A percentile compares a stretch with the other conserved stretches of the same genome.
These are phyloP conservation scores for Pseudomyrmex concolor DNA, from an alignment of 1,140 invertebrate species.

Conservation along the genomic window DNA sequence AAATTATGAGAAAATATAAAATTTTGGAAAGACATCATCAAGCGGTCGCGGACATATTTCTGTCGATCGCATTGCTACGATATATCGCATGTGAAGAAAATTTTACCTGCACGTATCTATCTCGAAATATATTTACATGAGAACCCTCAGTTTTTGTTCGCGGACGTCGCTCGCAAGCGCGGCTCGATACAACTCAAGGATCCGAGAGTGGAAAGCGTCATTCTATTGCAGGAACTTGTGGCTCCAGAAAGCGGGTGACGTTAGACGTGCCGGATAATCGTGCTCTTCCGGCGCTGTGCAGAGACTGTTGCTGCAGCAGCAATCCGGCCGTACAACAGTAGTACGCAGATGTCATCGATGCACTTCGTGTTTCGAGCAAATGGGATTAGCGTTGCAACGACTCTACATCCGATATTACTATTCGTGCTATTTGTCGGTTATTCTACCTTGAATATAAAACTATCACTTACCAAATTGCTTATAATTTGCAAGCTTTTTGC, in stretches of 20 bases:
- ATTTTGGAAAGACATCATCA: neutral
- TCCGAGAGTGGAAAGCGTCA: constrained; percentile 43
- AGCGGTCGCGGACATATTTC: constrained; percentile 11
- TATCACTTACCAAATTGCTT: neutral
- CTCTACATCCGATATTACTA: constrained; percentile 63
- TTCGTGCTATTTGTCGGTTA: constrained; percentile 64
- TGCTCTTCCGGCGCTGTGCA: constrained; percentile 65
- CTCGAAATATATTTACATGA: constrained; percentile 30
- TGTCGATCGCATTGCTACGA: constrained; percentile 16
- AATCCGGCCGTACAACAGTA: constrained; percentile 59
- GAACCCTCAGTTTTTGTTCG: constrained; percentile 25
- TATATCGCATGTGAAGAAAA: neutral
- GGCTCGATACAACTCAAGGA: constrained; percentile 33
- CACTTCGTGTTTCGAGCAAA: constrained; percentile 70
- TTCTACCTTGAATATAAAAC: constrained; percentile 34
- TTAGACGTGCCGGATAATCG: constrained; percentile 70
- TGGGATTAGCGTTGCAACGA: constrained; percentile 67
- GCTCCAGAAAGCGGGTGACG: constrained; percentile 66
- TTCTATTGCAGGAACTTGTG: constrained; percentile 61
- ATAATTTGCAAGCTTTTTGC: neutral
- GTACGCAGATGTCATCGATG: constrained; percentile 72
- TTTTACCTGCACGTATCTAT: constrained; percentile 21
- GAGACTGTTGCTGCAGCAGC: constrained; percentile 72
- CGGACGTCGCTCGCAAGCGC: constrained; percentile 17
- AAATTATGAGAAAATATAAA: neutral